Conservation (phyloP, 92 coral and sea anemone species). For the Hydrozoanthus gracilis region DNA sequence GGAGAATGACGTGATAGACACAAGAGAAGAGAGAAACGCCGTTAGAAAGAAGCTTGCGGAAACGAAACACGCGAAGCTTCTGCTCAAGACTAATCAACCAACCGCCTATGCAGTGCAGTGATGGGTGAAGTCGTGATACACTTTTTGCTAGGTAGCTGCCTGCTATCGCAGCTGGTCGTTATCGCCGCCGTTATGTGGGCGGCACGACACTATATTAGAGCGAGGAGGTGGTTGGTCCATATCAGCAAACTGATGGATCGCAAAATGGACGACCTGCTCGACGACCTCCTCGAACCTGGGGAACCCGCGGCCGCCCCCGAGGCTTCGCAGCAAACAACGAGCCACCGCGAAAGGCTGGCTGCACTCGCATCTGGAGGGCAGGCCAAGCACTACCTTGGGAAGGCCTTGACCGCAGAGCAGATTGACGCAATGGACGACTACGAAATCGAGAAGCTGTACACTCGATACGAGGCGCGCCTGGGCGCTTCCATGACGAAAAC, state of each 20-base stretch:
- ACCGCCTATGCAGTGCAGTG: not conserved
- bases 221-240: not conserved
- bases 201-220: not conserved
- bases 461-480: too few species aligned
- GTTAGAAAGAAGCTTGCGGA: slow-evolving; percentile 14
- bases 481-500: too few species aligned
- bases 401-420: not conserved
- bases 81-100: too few species aligned
- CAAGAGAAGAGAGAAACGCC: slow-evolving; percentile 5
- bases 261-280: not conserved
- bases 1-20: slow-evolving; percentile 10
- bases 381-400: too few species aligned
- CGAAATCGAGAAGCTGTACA: slow-evolving; percentile 2
- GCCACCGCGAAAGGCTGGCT: not conserved
- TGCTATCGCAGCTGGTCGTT: not conserved
- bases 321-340: not conserved
- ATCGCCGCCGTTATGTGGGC: not conserved
- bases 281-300: not conserved
- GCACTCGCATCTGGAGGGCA: too few species aligned
- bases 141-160: not conserved
- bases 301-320: not conserved
- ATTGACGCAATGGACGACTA: not conserved
- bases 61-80: too few species aligned
- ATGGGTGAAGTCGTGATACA: not conserved
- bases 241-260: not conserved